Conservation (phyloP, 1,140 invertebrate genomes). For the Danaus plexippus region DNA sequence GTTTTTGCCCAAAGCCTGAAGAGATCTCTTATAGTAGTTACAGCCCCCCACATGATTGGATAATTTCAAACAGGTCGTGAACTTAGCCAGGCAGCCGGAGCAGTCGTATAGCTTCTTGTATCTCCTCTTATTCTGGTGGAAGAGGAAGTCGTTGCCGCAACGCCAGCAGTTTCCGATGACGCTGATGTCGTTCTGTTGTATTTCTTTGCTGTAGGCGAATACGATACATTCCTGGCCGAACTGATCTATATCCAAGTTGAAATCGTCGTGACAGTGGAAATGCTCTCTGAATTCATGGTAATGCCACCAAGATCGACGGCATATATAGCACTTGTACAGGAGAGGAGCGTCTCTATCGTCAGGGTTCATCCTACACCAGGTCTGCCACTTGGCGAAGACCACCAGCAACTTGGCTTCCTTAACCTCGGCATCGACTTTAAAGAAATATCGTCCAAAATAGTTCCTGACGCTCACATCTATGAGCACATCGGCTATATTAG, state of each 20-base stretch:
- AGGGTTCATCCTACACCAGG: conserved; percentile 9
- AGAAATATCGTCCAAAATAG: conserved; percentile 4
- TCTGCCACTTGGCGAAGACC: conserved; percentile 16
- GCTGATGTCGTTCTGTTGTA: neutral
- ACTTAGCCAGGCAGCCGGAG: conserved; percentile 7
- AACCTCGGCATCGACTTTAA: neutral
- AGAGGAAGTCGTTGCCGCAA: conserved; percentile 12
- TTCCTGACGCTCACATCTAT: conserved; percentile 13
- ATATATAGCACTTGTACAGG: conserved; percentile 31
- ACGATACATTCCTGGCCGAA: conserved; percentile 20
- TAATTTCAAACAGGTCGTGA: conserved; percentile 16
- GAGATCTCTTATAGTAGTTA: conserved; percentile 1
- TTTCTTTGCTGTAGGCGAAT: conserved; percentile 3
- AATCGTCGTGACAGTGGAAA: conserved; percentile 11
- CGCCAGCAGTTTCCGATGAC: conserved; percentile 11
- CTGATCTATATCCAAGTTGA: neutral
- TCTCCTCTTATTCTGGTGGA: neutral
- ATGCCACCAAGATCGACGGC: conserved; percentile 27
- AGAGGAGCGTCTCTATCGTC: conserved; percentile 15
- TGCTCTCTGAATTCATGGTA: conserved; percentile 26
- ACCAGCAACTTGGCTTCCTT: conserved; percentile 10
- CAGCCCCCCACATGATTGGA: conserved; percentile 13
- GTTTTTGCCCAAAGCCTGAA: neutral
- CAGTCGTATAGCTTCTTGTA: conserved; percentile 9
- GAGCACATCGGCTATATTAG: conserved; percentile 9